Evolutionary conservation across 2,797 vertebrate species (phyloP).

Genomic region (Enteromius afrohamiltoni): DNA sequence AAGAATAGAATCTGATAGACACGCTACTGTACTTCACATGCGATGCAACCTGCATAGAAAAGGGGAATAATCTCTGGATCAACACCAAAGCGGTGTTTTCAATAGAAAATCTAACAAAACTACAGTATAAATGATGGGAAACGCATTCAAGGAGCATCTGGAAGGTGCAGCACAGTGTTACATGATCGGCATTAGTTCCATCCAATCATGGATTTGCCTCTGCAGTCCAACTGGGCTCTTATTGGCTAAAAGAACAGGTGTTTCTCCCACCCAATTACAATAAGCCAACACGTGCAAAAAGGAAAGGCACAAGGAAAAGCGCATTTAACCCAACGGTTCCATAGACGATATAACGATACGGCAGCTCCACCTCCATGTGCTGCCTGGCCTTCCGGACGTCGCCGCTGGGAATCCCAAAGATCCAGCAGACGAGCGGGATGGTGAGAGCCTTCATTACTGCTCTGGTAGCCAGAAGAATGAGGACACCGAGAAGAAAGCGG

Average conservation of each 20-base stretch:
- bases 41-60: constrained; percentile 6
- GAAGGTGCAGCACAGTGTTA: constrained; percentile 32
- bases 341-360: constrained; percentile 92
- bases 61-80: neutral
- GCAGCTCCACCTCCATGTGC: constrained; percentile 94
- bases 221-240: constrained; percentile 14
- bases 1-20: constrained; percentile 10
- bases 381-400: constrained; percentile 88
- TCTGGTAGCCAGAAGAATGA: constrained; percentile 80
- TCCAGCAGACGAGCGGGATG: constrained; percentile 86
- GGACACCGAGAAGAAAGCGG: constrained; percentile 82
- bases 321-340: constrained; percentile 88
- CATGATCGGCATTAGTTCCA: constrained; percentile 20
- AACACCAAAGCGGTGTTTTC: neutral
- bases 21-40: constrained; percentile 10
- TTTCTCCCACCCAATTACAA: constrained; percentile 72
- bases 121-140: neutral
- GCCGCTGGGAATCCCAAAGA: constrained; percentile 70
- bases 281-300: constrained; percentile 81
- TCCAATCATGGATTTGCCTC: constrained; percentile 15
- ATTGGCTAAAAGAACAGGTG: neutral
- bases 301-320: constrained; percentile 84
- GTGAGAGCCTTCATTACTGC: constrained; percentile 86
- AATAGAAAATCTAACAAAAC: neutral
- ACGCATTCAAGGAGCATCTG: neutral